Percentiles rank a stretch among this genome's conserved stretches.
phyloP scores from a whole-genome alignment of 2,797 vertebrate species.

The Liparis tanakae region DNA sequence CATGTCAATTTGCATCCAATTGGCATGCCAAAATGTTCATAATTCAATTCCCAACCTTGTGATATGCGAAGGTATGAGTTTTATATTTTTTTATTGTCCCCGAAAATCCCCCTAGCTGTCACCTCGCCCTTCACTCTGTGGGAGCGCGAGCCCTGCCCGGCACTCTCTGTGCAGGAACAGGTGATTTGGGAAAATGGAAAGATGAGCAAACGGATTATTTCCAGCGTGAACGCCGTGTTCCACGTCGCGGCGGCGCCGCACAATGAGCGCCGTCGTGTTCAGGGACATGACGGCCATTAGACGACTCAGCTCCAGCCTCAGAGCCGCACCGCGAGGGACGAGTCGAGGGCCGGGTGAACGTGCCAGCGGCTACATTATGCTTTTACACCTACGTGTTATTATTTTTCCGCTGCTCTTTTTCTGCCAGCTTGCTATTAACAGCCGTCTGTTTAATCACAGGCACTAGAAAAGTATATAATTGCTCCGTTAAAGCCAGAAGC shows the following conservation, averaged over 20 bases:
- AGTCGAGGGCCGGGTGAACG: not conserved
- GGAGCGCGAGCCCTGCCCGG: not conserved
- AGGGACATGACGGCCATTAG: conserved; percentile 20
- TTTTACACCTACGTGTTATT: not conserved
- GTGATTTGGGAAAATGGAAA: conserved; percentile 9
- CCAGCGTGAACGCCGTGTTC: conserved; percentile 27
- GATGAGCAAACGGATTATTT: conserved; percentile 23
- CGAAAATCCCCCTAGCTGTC: not conserved
- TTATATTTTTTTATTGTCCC: too few relatives aligned
- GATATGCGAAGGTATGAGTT: too few relatives aligned
- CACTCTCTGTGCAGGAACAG: not conserved
- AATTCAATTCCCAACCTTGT: too few relatives aligned
- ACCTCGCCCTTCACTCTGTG: not conserved
- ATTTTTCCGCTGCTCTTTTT: not conserved
- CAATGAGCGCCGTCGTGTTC: conserved; percentile 3
- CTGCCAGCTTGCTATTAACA: not conserved
- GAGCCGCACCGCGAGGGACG: not conserved
- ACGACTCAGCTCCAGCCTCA: conserved; percentile 13
- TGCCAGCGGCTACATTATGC: not conserved
- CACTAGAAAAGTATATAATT: conserved; percentile 7
- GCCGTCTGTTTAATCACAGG: not conserved
- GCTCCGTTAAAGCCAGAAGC: conserved; percentile 13
- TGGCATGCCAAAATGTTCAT: too few relatives aligned
- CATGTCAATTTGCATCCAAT: too few relatives aligned
- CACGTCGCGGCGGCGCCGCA: conserved; percentile 10